Evolutionary conservation across 1,140 invertebrate species (phyloP), one percentile per base, ranked within the genome.

Genomic region (Drosophila mauritiana): DNA sequence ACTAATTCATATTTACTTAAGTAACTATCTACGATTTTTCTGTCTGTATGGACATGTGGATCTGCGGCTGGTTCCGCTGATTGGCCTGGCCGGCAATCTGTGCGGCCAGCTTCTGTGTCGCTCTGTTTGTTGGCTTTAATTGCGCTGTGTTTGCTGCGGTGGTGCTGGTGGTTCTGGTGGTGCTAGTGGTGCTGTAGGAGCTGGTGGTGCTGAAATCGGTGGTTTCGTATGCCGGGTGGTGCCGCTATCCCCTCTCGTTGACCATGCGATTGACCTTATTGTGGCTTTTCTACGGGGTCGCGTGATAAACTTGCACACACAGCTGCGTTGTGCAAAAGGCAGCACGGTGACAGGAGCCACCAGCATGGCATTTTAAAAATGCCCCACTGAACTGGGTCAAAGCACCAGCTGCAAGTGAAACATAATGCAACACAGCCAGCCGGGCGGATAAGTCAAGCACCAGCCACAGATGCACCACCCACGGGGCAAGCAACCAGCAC

Each of bases 51-150:
- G 36, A 22, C 42, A 1, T 42, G 68, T 52, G 42, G 37, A 49
- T 20, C 48, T 84, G 81, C 20, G 80, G 80, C 54, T 34, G n/a
- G 7, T 11, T 12, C 42, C 27, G 76, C 74, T 88, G 84, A 88
- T 88, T 88, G 84, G 80, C 48, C 51, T 40, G 84, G 55, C 53
- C 36, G 58, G 48, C 34, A 73, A 67, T 73, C 69, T 31, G 69
- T 43, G 39, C 31, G 59, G 70, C 55, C 20, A 46, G 42, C 42
- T 45, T 45, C 42, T 45, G 42, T 45, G 42, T 10, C 42, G 61
- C 58, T 70, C 46, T 45, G 49, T 89, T 88, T 80, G 79, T 77
- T 77, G 79, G 76, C 79, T 89, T 80, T 80, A 84, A 84, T 88
- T 80, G 79, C 46, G 58, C 55, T 73, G 65, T 68, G 58, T 78